These are phyloP conservation scores for Discoglossus pictus DNA, from an alignment of 2,797 vertebrate genomes.

Conservation along the genomic window DNA sequence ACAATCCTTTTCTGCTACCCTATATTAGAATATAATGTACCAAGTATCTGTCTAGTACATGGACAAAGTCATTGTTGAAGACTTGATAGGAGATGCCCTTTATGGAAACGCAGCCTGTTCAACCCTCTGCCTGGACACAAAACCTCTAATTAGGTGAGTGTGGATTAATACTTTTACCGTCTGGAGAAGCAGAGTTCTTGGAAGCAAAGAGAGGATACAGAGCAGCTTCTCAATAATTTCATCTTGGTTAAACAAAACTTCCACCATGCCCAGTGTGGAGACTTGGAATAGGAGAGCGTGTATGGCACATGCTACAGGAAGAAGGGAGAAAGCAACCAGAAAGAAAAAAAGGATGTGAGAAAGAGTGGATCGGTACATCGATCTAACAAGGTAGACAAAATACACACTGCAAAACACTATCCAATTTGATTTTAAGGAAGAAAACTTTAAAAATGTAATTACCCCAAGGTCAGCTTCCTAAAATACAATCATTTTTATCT, in stretches of 20 bases:
- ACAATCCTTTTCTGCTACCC: too few species aligned
- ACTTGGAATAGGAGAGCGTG: constrained; percentile 78
- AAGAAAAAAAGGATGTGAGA: not conserved
- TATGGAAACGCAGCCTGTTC: too few species aligned
- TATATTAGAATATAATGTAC: too few species aligned
- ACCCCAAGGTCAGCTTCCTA: too few species aligned
- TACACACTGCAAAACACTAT: too few species aligned
- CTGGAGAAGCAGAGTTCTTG: constrained; percentile 71
- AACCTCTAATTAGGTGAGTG: not conserved
- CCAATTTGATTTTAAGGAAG: too few species aligned
- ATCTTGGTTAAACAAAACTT: constrained; percentile 71
- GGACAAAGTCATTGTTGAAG: too few species aligned
- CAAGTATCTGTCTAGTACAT: too few species aligned
- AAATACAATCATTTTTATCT: too few species aligned
- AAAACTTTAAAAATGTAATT: too few species aligned
- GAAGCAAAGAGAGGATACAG: constrained; percentile 81
- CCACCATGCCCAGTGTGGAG: constrained; percentile 59
- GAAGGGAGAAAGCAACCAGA: constrained; percentile 4
- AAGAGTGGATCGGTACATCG: not conserved
- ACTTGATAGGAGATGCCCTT: too few species aligned
- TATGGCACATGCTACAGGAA: constrained; percentile 79
- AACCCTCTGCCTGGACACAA: too few species aligned
- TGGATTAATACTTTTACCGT: constrained; percentile 64
- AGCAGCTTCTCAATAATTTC: constrained; percentile 78
- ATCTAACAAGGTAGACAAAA: not conserved